phyloP scores from a whole-genome alignment of 2,113 vertebrate species.

The Falco punctatus region DNA sequence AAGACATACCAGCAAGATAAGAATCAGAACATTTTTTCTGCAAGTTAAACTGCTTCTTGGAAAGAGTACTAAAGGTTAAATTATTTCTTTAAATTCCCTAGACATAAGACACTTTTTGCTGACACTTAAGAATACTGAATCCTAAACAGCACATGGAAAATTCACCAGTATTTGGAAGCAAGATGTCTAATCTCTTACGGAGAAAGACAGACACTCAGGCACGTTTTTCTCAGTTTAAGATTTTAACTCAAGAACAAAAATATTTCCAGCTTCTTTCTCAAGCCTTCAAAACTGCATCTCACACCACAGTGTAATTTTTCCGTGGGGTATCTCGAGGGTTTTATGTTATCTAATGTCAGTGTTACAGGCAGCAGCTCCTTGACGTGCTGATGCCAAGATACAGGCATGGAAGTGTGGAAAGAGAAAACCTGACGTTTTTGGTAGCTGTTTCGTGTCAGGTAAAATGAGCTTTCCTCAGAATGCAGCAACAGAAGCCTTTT shows the following conservation, averaged over 20 bases:
- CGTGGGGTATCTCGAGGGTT: not conserved
- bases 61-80: not conserved
- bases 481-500: not conserved
- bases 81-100: not conserved
- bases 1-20: not conserved
- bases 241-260: not conserved
- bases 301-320: not conserved
- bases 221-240: not conserved
- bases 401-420: not conserved
- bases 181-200: not conserved
- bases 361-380: not conserved
- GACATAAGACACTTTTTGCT: not conserved
- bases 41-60: not conserved
- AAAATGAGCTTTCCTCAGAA: not conserved
- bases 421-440: not conserved
- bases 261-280: constrained; percentile 1
- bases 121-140: not conserved
- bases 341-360: not conserved
- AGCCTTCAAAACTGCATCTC: constrained; percentile 18
- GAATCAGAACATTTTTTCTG: not conserved
- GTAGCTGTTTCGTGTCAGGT: constrained; percentile 7
- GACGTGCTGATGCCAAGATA: not conserved
- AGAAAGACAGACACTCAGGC: not conserved
- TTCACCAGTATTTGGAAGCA: not conserved
- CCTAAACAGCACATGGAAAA: not conserved